Evolutionary conservation across 2,797 vertebrate species (phyloP).

Genomic region (Ciconia nigra): DNA sequence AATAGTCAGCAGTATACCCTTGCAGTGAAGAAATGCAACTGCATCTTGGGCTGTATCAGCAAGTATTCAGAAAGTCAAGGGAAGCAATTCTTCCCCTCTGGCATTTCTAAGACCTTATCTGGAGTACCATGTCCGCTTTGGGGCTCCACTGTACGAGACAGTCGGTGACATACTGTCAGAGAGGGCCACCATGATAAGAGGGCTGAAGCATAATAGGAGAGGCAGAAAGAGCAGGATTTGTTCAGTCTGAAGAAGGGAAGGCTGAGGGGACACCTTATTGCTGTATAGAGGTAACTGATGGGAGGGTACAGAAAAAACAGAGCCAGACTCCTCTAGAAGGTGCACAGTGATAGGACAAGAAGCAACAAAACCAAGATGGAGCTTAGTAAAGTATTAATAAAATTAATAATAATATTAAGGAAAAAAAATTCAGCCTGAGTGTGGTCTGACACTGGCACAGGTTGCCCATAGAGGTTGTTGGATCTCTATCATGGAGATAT

Average conservation of each 20-base stretch:
- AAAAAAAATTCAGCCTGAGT: neutral
- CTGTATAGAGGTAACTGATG: neutral
- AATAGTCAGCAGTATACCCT: neutral
- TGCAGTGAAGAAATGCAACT: neutral
- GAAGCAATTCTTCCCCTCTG: neutral
- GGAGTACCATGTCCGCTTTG: neutral
- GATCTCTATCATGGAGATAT: neutral
- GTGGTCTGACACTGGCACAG: neutral
- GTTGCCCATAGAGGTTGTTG: neutral
- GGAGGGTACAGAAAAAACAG: neutral
- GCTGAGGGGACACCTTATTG: neutral
- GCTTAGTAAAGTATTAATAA: neutral
- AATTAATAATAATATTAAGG: neutral
- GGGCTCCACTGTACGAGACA: neutral
- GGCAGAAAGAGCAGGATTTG: neutral
- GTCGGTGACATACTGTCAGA: neutral
- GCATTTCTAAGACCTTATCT: neutral
- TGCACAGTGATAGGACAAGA: neutral
- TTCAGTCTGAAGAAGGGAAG: neutral
- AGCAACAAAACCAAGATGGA: neutral
- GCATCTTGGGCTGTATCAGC: neutral
- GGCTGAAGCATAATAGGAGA: neutral
- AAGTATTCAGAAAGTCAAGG: neutral
- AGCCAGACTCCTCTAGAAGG: neutral
- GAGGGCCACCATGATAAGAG: neutral